phyloP scores from a whole-genome alignment of 2,113 vertebrate genomes.

The Syngnathus floridae region DNA sequence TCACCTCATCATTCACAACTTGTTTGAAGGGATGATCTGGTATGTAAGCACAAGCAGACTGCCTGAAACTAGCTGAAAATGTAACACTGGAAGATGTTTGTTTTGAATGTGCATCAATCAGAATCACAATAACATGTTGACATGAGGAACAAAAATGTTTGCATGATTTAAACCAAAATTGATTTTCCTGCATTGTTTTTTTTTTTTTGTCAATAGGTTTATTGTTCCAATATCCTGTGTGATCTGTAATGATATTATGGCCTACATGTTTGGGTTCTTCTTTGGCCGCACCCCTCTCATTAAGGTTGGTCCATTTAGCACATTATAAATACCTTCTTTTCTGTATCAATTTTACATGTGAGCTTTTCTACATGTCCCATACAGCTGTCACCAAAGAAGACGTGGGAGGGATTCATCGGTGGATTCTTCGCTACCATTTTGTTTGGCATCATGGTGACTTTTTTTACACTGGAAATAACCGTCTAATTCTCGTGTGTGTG shows the following conservation, averaged over 20 bases:
- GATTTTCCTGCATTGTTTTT: background rate
- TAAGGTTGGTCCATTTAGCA: slow-evolving; percentile 74
- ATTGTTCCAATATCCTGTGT: slow-evolving; percentile 98
- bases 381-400: slow-evolving; percentile 98
- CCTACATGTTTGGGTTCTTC: slow-evolving; percentile 99
- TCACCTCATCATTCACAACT: slow-evolving; percentile 96
- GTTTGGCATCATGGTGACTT: slow-evolving; percentile 87
- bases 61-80: background rate
- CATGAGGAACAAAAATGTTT: background rate
- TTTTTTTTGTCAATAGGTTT: slow-evolving; percentile 74
- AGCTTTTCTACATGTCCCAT: slow-evolving; percentile 1
- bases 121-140: background rate
- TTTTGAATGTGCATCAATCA: background rate
- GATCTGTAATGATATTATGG: slow-evolving; percentile 99
- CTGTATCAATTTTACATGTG: background rate
- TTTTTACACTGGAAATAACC: background rate
- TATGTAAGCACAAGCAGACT: slow-evolving; percentile 52
- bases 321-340: background rate
- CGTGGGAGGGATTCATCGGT: slow-evolving; percentile 98
- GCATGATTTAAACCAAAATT: background rate
- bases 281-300: slow-evolving; percentile 96
- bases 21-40: slow-evolving; percentile 99
- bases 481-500: background rate
- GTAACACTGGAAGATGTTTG: background rate
- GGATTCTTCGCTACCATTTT: slow-evolving; percentile 91